A percentile compares a stretch with the other conserved stretches of the same genome.
These are phyloP conservation scores for Disparrhopalites patrizii DNA, from an alignment of 2,888 invertebrate genomes.

Conservation along the genomic window DNA sequence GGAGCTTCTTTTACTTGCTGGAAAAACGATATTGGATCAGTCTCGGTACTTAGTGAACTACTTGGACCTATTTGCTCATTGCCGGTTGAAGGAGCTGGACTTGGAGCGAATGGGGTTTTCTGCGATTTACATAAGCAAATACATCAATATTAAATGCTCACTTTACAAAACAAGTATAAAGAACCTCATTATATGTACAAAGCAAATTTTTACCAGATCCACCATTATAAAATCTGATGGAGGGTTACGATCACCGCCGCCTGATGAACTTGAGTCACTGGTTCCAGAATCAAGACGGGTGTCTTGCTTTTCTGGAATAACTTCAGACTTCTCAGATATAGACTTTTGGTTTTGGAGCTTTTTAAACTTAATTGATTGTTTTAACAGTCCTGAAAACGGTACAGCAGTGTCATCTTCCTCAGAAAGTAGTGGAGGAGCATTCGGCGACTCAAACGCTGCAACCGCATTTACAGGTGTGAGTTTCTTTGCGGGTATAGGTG, in stretches of 20 bases:
- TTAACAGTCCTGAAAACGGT: conserved; percentile 49
- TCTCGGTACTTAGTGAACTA: conserved; percentile 59
- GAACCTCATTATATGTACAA: neutral
- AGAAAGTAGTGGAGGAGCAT: conserved; percentile 8
- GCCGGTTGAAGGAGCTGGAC: conserved; percentile 18
- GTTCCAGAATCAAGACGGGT: conserved; percentile 10
- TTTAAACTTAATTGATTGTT: conserved; percentile 40
- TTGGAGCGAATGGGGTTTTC: conserved; percentile 28
- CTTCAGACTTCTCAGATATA: neutral
- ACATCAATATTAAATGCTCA: neutral
- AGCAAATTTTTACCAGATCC: conserved; percentile 60
- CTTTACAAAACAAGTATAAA: neutral
- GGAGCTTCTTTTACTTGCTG: conserved; percentile 73
- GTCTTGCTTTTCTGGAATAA: conserved; percentile 10
- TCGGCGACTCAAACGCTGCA: conserved; percentile 54
- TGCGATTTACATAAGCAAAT: conserved; percentile 1
- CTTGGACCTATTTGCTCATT: conserved; percentile 7
- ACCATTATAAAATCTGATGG: conserved; percentile 61
- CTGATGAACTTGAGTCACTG: conserved; percentile 23
- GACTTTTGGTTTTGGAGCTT: conserved; percentile 16
- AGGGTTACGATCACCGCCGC: conserved; percentile 33
- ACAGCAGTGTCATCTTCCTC: conserved; percentile 22
- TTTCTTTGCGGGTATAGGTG: neutral
- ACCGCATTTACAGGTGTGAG: conserved; percentile 65
- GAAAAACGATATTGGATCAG: conserved; percentile 73